These are phyloP conservation scores for Scaptomyza parva DNA, from an alignment of 2,888 invertebrate species.

Conservation along the genomic window DNA sequence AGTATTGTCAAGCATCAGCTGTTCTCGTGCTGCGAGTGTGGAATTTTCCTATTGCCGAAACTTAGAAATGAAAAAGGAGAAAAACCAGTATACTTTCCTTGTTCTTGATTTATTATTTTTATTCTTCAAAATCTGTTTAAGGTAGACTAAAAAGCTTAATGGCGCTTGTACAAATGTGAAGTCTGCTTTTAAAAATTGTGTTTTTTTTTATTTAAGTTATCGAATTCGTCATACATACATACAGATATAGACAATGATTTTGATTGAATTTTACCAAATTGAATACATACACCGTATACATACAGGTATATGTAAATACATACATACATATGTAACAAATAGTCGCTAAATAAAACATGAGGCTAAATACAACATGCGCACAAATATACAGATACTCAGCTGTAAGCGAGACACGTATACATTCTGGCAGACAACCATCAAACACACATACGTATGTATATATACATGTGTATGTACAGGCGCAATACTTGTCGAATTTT, in stretches of 20 bases:
- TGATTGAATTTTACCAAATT: conserved; percentile 60
- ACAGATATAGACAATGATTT: neutral
- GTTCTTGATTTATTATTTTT: conserved; percentile 8
- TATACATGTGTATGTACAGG: conserved; percentile 23
- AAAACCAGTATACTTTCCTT: neutral
- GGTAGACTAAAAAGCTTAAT: conserved; percentile 39
- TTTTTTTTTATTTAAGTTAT: conserved; percentile 8
- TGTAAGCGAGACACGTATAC: conserved; percentile 39
- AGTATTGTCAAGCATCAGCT: conserved; percentile 71
- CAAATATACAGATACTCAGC: conserved; percentile 47
- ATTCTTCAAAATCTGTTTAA: conserved; percentile 9
- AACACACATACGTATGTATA: conserved; percentile 18
- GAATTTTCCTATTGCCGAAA: conserved; percentile 69
- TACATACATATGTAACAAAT: conserved; percentile 25
- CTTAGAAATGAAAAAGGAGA: conserved; percentile 7
- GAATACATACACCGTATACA: conserved; percentile 6
- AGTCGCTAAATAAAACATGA: conserved; percentile 58
- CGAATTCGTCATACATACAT: neutral
- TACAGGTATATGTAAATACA: neutral
- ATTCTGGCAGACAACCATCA: conserved; percentile 19
- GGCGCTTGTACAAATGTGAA: conserved; percentile 25
- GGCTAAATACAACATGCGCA: conserved; percentile 69
- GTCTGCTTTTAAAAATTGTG: conserved; percentile 43
- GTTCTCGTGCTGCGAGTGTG: conserved; percentile 56
- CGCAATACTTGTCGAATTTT: conserved; percentile 58